A percentile compares a stretch with the other conserved stretches of the same genome.
Evolutionary conservation across 2,797 vertebrate species (phyloP).

Genomic region (Martes flavigula): DNA sequence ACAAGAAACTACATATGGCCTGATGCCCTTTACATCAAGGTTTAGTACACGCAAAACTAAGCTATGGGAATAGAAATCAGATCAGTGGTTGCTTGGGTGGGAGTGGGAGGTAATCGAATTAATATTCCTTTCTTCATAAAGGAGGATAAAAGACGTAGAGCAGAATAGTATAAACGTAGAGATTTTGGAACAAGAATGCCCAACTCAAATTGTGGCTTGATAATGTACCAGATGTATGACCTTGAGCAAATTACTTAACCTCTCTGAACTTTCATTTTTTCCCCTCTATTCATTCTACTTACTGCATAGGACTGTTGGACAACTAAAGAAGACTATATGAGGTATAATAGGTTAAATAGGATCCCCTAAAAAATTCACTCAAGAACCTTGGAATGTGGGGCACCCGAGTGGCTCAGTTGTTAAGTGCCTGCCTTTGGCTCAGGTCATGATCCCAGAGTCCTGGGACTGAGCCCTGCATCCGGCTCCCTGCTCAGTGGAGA

Average conservation of each 20-base stretch:
- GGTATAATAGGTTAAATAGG: neutral
- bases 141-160: neutral
- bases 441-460: too few species aligned
- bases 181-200: neutral
- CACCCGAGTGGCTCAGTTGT: too few species aligned
- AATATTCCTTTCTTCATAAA: neutral
- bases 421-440: too few species aligned
- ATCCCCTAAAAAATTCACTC: neutral
- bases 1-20: neutral
- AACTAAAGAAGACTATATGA: neutral
- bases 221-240: neutral
- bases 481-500: too few species aligned
- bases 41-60: neutral
- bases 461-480: too few species aligned
- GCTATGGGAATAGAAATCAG: neutral
- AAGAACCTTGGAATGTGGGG: neutral
- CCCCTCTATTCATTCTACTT: neutral
- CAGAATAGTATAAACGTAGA: neutral
- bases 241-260: neutral
- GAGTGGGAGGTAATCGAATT: neutral
- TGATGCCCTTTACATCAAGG: neutral
- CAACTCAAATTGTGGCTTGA: neutral
- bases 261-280: neutral
- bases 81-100: neutral
- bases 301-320: neutral